Conservation (phyloP, 1,140 invertebrate species). For the Drosophila miranda region DNA sequence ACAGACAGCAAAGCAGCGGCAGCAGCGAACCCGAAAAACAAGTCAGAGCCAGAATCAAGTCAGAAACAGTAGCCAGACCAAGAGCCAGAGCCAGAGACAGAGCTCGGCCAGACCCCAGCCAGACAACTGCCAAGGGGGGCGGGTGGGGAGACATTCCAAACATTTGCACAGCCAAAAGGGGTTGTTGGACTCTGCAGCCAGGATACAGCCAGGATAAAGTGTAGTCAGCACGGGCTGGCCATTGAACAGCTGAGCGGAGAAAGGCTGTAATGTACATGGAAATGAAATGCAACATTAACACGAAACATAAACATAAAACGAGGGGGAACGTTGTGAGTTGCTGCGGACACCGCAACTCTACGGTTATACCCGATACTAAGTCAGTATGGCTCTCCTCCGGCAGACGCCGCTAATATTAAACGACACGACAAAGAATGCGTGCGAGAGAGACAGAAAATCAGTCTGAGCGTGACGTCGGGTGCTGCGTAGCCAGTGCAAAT, state of each 20-base stretch:
- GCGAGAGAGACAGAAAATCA: no score
- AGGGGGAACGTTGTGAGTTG: no score
- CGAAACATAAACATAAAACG: constrained; percentile 80
- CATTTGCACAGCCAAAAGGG: constrained; percentile 58
- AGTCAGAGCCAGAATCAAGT: constrained; percentile 34
- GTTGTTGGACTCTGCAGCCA: constrained; percentile 65
- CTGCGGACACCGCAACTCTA: no score
- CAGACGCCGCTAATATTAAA: no score
- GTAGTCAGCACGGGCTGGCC: background rate
- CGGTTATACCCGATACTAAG: no score
- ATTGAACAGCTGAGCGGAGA: constrained; percentile 62
- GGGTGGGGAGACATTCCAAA: constrained; percentile 26
- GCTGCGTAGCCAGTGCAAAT: no score
- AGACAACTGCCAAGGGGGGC: constrained; percentile 56
- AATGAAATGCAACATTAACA: constrained; percentile 80
- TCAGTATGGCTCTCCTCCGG: no score
- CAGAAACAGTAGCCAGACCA: constrained; percentile 11
- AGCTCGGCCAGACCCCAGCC: constrained; percentile 36
- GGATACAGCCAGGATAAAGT: constrained; percentile 31
- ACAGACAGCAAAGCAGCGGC: constrained; percentile 24
- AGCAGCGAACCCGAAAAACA: constrained; percentile 38
- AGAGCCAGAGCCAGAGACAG: constrained; percentile 4
- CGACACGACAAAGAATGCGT: no score
- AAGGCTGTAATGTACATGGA: constrained; percentile 55
- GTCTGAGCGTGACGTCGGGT: no score